These are phyloP conservation scores for Eupithecia tripunctaria DNA, from an alignment of 2,888 invertebrate species.

Conservation along the genomic window DNA sequence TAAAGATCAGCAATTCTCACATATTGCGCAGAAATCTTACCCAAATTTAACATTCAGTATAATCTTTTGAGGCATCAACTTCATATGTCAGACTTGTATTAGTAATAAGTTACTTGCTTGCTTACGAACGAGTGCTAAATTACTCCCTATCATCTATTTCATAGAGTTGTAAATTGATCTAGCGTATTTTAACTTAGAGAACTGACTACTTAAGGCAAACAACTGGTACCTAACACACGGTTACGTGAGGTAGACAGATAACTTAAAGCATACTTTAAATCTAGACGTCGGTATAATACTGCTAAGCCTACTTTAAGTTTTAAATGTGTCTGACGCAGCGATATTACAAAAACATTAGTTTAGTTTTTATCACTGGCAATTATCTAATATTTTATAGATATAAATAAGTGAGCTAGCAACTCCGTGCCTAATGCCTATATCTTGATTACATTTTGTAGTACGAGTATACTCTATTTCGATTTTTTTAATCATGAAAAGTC, in stretches of 20 bases:
- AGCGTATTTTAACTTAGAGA: slow-evolving; percentile 30
- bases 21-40: not conserved
- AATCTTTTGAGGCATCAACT: not conserved
- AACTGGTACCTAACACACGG: slow-evolving; percentile 57
- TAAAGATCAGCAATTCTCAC: not conserved
- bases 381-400: not conserved
- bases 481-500: not conserved
- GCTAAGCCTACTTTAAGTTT: slow-evolving; percentile 63
- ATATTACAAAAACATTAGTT: not conserved
- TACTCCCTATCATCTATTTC: slow-evolving; percentile 40
- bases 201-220: slow-evolving; percentile 40
- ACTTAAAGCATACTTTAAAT: slow-evolving; percentile 58
- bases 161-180: slow-evolving; percentile 42
- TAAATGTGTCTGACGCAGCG: not conserved
- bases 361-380: not conserved
- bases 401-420: not conserved
- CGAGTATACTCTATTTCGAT: too few species aligned
- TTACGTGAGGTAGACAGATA: slow-evolving; percentile 75
- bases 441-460: not conserved
- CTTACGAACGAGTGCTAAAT: slow-evolving; percentile 40
- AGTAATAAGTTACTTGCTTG: not conserved
- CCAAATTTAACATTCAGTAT: not conserved
- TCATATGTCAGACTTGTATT: not conserved
- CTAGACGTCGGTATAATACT: slow-evolving; percentile 75
- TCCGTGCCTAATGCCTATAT: not conserved